Percentiles rank a stretch among this genome's conserved stretches.
These are phyloP conservation scores for Pseudocheirus occidentalis DNA, from an alignment of 2,797 vertebrate species.

Conservation along the genomic window DNA sequence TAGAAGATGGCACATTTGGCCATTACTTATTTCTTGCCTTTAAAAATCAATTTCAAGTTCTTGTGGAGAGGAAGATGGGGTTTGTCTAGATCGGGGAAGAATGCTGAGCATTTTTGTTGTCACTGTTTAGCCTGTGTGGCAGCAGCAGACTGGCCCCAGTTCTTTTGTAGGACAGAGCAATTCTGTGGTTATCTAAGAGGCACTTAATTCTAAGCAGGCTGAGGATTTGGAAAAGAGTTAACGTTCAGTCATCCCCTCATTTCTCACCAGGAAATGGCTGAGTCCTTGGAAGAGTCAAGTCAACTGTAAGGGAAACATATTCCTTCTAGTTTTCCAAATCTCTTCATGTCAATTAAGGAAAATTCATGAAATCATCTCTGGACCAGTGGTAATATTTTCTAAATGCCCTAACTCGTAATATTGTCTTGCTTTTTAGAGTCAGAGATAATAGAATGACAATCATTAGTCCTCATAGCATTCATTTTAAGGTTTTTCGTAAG, in stretches of 20 bases:
- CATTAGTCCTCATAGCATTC: slow-evolving; percentile 28
- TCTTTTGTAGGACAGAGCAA: not conserved
- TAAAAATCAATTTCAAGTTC: slow-evolving; percentile 53
- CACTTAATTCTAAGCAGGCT: not conserved
- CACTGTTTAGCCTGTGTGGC: not conserved
- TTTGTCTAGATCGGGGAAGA: not conserved
- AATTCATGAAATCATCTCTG: not conserved
- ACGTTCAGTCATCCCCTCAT: not conserved
- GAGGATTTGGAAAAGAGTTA: not conserved
- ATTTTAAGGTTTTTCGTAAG: slow-evolving; percentile 66
- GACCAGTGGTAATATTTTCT: slow-evolving; percentile 33
- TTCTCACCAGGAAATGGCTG: not conserved
- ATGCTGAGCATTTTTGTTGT: not conserved
- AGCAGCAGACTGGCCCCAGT: not conserved
- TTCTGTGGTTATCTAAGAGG: slow-evolving; percentile 28
- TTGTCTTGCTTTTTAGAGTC: slow-evolving; percentile 62
- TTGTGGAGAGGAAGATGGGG: slow-evolving; percentile 22
- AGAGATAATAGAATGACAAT: slow-evolving; percentile 62
- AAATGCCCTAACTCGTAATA: slow-evolving; percentile 50
- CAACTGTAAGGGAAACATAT: not conserved
- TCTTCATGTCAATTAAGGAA: not conserved
- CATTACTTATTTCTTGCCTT: slow-evolving; percentile 24
- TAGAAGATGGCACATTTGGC: slow-evolving; percentile 4
- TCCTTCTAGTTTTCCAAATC: not conserved
- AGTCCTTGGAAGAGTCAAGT: not conserved